Base-by-base conservation (phyloP, 1,140 invertebrate species). In the Spodoptera litura region DNA sequence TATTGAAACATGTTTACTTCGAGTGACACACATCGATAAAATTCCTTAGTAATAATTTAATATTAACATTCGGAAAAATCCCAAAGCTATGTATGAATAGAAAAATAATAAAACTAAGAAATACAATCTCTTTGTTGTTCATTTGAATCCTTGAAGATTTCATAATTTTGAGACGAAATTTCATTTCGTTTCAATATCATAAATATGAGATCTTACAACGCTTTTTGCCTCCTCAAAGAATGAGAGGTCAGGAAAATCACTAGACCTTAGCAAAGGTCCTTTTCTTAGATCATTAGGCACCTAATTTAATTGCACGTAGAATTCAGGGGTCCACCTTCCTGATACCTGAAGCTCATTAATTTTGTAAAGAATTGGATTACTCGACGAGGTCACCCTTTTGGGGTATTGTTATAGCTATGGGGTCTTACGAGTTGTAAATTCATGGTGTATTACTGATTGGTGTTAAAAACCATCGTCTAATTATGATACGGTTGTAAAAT, bases 311-410 rank as follows among this genome's bases (percentile, higher is more conserved):
- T 81, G 81, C 68, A 79, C 58, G 61, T 55, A 71, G 55, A 75
- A 81, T 82, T 70, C 64, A 76, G 59, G 64, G 76, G 61, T 68
- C 59, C n/a, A 75, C 51, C 49, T 62, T 82, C 78, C 56, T 52
- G 15, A 74, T 78, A 78, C 66, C 78, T 74, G 80, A 79, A 83
- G 80, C 77, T 82, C 79, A 88, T 88, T 88, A 86, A 88, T 88
- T 87, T 83, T 78, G 81, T 78, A 87, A 77, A 75, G 76, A 85
- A 86, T 86, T 87, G 81, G 83, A 86, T 88, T 88, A 87, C 78
- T 76, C 80, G 80, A 72, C 64, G 55, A 75, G 81, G 80, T 77
- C 81, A 73, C 82, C 64, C 66, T 55, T 44, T 15, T 64, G 2
- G 8, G 35, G 13, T 5, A 61, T 13, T 35, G 55, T 44, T 44